A percentile compares a stretch with the other conserved stretches of the same genome.
Evolutionary conservation across 2,113 vertebrate genomes (phyloP).

Genomic region (Oryzias woworae): DNA sequence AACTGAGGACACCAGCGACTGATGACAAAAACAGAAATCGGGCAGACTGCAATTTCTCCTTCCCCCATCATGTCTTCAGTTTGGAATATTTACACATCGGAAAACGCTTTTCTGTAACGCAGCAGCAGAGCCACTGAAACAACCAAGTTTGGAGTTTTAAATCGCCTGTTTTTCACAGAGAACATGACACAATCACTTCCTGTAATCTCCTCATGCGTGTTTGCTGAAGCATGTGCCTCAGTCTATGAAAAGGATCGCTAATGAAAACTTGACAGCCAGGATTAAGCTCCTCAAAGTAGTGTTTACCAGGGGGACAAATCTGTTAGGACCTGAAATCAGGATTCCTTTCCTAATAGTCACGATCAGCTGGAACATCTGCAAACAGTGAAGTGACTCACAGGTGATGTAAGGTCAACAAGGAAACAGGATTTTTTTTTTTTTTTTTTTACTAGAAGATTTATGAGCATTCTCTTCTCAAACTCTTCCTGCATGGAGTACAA

Average conservation of each 20-base stretch:
- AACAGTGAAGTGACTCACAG: constrained; percentile 18
- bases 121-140: constrained; percentile 24
- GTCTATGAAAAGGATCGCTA: constrained; percentile 20
- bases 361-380: constrained; percentile 42
- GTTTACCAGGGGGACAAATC: constrained; percentile 3
- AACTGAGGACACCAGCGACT: constrained; percentile 50
- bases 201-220: constrained; percentile 26
- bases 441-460: constrained; percentile 7
- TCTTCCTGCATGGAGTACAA: no score
- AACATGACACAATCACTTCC: neutral
- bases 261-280: constrained; percentile 12
- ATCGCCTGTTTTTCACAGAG: constrained; percentile 21
- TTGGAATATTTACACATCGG: constrained; percentile 50
- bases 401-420: constrained; percentile 8
- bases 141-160: constrained; percentile 9
- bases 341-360: constrained; percentile 57
- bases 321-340: constrained; percentile 33
- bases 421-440: neutral
- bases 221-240: neutral
- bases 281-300: constrained; percentile 1
- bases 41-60: constrained; percentile 25
- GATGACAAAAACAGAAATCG: constrained; percentile 67
- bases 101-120: constrained; percentile 48
- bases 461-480: neutral
- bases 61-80: constrained; percentile 41